phyloP scores from a whole-genome alignment of 2,113 vertebrate genomes.

The Nipponia nippon region DNA sequence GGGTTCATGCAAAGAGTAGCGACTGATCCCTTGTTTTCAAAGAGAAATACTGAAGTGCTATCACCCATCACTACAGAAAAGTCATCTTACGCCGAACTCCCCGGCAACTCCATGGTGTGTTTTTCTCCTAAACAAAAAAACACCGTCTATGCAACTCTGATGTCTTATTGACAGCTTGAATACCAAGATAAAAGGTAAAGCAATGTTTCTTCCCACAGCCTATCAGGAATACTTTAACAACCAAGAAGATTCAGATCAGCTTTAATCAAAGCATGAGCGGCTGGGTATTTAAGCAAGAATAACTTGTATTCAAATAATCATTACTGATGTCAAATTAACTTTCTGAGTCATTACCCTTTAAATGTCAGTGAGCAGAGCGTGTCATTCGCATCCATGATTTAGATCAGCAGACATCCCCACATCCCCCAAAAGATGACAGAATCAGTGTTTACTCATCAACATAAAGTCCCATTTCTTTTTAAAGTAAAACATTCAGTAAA shows the following conservation, averaged over 20 bases:
- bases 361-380: neutral
- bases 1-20: neutral
- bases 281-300: conserved; percentile 13
- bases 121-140: neutral
- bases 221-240: neutral
- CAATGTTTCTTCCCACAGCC: neutral
- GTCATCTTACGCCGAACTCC: neutral
- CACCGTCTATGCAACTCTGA: neutral
- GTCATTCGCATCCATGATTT: neutral
- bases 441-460: neutral
- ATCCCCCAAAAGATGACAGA: neutral
- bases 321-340: conserved; percentile 20
- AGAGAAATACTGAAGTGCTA: neutral
- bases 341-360: conserved; percentile 1
- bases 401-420: neutral
- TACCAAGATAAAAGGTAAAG: neutral
- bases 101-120: neutral
- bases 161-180: neutral
- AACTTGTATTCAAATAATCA: conserved; percentile 41
- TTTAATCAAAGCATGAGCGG: neutral
- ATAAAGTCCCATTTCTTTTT: neutral
- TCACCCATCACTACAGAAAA: neutral
- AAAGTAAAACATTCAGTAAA: neutral
- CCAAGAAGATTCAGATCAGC: neutral
- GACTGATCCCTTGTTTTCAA: neutral